These are phyloP conservation scores for Spheniscus mendiculus DNA, from an alignment of 2,113 vertebrate genomes.

Conservation along the genomic window DNA sequence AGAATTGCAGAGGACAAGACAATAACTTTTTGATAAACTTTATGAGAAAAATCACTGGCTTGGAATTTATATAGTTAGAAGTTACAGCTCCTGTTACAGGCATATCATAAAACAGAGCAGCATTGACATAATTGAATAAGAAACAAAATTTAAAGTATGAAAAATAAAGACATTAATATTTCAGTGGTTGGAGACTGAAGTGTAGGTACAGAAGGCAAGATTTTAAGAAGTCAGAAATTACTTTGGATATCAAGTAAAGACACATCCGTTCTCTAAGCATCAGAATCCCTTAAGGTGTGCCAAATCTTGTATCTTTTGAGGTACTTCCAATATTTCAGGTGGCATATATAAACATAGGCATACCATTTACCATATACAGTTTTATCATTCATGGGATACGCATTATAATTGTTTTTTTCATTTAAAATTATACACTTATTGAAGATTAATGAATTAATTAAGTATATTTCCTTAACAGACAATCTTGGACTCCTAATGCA, in stretches of 20 bases:
- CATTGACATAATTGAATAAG: background rate
- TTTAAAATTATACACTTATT: background rate
- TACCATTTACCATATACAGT: background rate
- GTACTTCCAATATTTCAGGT: background rate
- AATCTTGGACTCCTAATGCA: background rate
- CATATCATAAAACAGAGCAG: background rate
- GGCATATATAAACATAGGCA: background rate
- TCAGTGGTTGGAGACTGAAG: background rate
- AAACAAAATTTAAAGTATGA: background rate
- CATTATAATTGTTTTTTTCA: background rate
- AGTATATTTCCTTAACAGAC: conserved; percentile 36
- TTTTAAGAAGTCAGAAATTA: background rate
- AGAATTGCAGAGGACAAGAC: background rate
- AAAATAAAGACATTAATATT: background rate
- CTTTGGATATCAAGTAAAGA: background rate
- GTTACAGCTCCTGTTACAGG: background rate
- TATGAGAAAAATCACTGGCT: background rate
- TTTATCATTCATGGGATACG: background rate
- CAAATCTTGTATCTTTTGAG: background rate
- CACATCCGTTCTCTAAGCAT: background rate
- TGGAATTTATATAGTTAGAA: background rate
- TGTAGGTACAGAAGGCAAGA: background rate
- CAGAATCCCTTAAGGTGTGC: background rate
- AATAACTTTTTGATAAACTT: background rate
- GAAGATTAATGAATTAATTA: background rate